Evolutionary conservation across 2,797 vertebrate genomes (phyloP).

Genomic region (Spinus olivaceus): DNA sequence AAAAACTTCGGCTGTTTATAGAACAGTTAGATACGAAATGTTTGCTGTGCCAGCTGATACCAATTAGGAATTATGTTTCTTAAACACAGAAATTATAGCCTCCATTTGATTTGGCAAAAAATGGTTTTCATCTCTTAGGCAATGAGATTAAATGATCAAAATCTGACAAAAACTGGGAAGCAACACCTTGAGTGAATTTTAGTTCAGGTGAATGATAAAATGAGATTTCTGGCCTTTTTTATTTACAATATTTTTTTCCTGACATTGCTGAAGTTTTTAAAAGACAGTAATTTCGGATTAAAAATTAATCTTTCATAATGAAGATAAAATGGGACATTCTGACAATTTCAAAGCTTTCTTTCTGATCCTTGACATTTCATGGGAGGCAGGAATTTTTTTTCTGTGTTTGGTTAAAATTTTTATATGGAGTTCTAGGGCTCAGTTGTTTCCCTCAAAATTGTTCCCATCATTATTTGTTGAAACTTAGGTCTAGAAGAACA

Average conservation of each 20-base stretch:
- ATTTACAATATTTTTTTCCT: neutral
- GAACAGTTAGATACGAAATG: neutral
- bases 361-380: neutral
- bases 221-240: neutral
- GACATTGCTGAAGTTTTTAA: neutral
- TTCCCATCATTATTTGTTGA: neutral
- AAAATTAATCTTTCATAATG: neutral
- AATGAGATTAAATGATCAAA: neutral
- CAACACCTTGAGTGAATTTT: neutral
- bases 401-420: neutral
- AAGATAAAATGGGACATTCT: neutral
- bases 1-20: neutral
- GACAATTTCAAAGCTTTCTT: neutral
- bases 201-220: neutral
- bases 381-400: neutral
- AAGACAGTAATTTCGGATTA: neutral
- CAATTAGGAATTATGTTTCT: neutral
- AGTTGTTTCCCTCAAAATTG: neutral
- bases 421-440: neutral
- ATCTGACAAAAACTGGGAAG: neutral
- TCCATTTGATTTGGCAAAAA: neutral
- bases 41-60: neutral
- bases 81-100: neutral
- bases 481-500: neutral
- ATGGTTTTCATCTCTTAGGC: neutral